Evolutionary conservation across 92 coral and sea anemone species (phyloP).

Genomic region (Micromussa lordhowensis): DNA sequence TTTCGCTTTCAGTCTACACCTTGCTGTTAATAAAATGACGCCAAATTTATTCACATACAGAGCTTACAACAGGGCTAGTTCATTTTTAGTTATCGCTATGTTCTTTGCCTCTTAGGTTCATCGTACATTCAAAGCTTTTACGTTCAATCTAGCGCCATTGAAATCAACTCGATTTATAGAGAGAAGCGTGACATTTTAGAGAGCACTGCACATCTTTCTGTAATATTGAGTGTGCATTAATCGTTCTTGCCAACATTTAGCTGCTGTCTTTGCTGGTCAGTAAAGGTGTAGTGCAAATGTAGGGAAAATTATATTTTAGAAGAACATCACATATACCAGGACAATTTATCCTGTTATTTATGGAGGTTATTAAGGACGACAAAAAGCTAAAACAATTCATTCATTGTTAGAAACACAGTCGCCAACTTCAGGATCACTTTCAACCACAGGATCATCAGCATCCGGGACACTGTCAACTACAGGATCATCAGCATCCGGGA

Average conservation of each 20-base stretch:
- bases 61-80: neutral
- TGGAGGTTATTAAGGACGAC: too few species aligned
- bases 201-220: neutral
- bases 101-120: too few species aligned
- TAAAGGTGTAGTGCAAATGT: too few species aligned
- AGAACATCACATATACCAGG: too few species aligned
- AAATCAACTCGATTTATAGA: neutral
- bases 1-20: too few species aligned
- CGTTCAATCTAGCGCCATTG: neutral
- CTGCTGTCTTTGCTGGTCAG: too few species aligned
- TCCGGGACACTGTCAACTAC: neutral
- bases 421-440: neutral
- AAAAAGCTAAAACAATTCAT: too few species aligned
- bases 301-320: too few species aligned
- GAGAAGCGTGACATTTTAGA: neutral
- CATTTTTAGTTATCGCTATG: neutral
- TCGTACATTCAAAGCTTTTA: neutral
- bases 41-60: neutral
- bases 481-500: neutral
- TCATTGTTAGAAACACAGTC: neutral
- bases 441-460: neutral
- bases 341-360: too few species aligned
- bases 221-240: too few species aligned
- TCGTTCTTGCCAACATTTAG: too few species aligned
- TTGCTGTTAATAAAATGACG: neutral